Percentiles rank a stretch among this genome's conserved stretches.
phyloP scores from a whole-genome alignment of 2,113 vertebrate genomes.

The Catharus bicknelli region DNA sequence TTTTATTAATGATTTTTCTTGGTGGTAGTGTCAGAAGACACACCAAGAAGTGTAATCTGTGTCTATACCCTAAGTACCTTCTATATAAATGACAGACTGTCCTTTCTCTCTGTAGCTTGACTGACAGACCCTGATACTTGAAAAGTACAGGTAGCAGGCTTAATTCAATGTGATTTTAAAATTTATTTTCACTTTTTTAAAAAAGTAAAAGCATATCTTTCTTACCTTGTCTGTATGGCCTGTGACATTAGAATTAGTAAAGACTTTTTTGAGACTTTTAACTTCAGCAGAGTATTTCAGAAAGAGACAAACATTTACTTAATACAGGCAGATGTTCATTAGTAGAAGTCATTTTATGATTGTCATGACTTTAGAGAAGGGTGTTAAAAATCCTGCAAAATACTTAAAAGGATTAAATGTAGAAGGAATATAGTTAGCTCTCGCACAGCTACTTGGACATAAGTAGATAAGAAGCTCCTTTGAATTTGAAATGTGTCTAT shows the following conservation, averaged over 20 bases:
- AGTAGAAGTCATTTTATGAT: neutral
- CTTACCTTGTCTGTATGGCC: neutral
- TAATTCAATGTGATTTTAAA: neutral
- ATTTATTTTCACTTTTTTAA: neutral
- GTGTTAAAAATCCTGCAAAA: neutral
- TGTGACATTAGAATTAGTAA: neutral
- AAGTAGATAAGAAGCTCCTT: constrained; percentile 23
- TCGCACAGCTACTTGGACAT: neutral
- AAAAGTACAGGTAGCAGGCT: neutral
- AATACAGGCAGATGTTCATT: neutral
- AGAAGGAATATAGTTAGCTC: constrained; percentile 25
- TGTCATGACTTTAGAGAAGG: neutral
- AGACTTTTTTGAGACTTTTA: neutral
- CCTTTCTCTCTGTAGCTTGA: neutral
- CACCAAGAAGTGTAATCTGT: neutral
- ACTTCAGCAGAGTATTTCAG: neutral
- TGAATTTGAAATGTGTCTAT: neutral
- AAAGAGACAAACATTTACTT: neutral
- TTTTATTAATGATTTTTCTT: neutral
- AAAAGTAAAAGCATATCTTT: neutral
- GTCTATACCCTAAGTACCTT: neutral
- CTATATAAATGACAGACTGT: neutral
- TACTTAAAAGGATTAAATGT: constrained; percentile 19
- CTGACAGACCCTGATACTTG: neutral
- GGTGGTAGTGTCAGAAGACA: neutral